A percentile compares a stretch with the other conserved stretches of the same genome.
These are phyloP conservation scores for Lonchura striata DNA, from an alignment of 2,113 vertebrate species.

Conservation along the genomic window DNA sequence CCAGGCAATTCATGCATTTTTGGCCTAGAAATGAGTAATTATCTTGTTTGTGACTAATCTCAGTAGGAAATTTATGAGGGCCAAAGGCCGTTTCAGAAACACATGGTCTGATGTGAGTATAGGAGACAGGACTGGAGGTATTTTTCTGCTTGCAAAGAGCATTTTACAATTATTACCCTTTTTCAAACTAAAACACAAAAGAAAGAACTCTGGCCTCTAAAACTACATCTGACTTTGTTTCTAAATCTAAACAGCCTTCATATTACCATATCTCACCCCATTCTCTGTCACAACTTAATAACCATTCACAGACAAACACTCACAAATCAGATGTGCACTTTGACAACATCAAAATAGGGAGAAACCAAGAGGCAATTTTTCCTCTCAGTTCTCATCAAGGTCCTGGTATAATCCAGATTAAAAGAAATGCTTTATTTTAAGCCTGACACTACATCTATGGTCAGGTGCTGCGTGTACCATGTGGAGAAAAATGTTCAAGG, in stretches of 20 bases:
- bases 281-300: not conserved
- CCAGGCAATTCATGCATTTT: not conserved
- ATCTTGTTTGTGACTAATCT: conserved; percentile 1
- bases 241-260: not conserved
- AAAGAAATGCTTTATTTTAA: not conserved
- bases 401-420: not conserved
- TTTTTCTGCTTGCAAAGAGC: not conserved
- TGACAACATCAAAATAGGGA: not conserved
- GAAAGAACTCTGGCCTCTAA: not conserved
- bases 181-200: not conserved
- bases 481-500: not conserved
- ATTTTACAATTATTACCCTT: not conserved
- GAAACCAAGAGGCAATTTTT: not conserved
- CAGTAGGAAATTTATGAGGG: not conserved
- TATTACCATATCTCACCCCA: not conserved
- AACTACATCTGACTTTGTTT: not conserved
- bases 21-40: not conserved
- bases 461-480: not conserved
- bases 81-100: not conserved
- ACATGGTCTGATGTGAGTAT: not conserved
- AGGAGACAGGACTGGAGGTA: not conserved
- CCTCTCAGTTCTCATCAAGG: not conserved
- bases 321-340: not conserved
- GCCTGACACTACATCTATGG: not conserved
- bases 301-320: not conserved